Percentiles rank a stretch among this genome's conserved stretches.
Conservation (phyloP, 2,113 vertebrate species). For the Nesoenas mayeri region DNA sequence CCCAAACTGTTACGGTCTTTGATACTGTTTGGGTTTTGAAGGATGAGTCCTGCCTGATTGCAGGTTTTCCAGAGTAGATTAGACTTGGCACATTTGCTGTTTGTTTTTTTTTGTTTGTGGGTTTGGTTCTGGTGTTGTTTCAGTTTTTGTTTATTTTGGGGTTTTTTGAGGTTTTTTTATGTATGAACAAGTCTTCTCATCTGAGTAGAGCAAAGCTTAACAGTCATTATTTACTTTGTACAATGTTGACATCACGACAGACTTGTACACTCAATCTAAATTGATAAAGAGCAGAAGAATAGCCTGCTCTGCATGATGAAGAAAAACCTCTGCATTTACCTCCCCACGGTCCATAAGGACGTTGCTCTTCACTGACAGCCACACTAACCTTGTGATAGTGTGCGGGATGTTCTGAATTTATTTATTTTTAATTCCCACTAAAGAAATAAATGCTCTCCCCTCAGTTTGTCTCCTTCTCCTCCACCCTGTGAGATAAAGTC, state of each 20-base stretch:
- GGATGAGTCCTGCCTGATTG: background rate
- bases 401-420: background rate
- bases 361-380: background rate
- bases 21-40: background rate
- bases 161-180: background rate
- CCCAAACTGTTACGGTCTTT: background rate
- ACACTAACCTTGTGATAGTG: background rate
- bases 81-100: background rate
- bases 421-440: background rate
- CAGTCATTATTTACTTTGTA: background rate
- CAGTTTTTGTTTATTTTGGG: too few species aligned
- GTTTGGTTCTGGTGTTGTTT: too few species aligned
- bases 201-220: background rate
- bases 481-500: conserved; percentile 11
- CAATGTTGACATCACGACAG: background rate
- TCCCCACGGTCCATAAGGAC: background rate
- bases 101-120: too few species aligned
- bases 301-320: background rate
- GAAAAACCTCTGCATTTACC: background rate
- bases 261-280: background rate
- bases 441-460: background rate
- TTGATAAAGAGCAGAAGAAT: background rate
- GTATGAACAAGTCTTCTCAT: background rate
- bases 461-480: background rate
- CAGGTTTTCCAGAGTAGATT: background rate